These are phyloP conservation scores for Mimas tiliae DNA, from an alignment of 2,888 invertebrate species.

Conservation along the genomic window DNA sequence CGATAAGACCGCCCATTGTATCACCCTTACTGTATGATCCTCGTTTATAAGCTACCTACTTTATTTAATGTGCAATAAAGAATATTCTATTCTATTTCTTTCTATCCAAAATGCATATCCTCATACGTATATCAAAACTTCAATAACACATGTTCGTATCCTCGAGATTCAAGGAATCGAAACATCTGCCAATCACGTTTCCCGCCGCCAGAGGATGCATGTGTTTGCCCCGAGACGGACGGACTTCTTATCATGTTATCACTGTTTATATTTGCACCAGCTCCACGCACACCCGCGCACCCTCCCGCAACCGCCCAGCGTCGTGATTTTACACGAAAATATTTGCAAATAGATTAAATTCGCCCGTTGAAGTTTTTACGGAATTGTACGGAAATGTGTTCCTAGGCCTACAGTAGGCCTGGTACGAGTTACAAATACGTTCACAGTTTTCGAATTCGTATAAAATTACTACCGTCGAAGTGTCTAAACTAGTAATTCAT, in stretches of 20 bases:
- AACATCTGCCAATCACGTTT: slow-evolving; percentile 32
- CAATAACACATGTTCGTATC: not conserved
- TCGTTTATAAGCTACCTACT: no score
- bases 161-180: not conserved
- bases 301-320: not conserved
- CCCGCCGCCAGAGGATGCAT: slow-evolving; percentile 39
- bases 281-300: not conserved
- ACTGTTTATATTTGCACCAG: not conserved
- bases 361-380: not conserved
- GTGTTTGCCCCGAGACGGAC: slow-evolving; percentile 34
- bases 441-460: no score
- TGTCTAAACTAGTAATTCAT: no score
- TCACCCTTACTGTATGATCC: no score
- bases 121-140: not conserved
- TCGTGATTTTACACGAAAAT: slow-evolving; percentile 14
- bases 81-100: no score
- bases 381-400: not conserved
- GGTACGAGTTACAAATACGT: no score
- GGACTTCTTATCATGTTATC: slow-evolving; percentile 14
- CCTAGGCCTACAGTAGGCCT: no score
- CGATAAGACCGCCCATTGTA: no score
- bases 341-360: slow-evolving; percentile 8
- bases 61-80: no score
- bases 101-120: not conserved
- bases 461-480: no score